Percentiles rank a stretch among this genome's conserved stretches.
These are phyloP conservation scores for Chrysopa pallens DNA, from an alignment of 1,140 invertebrate genomes.

Conservation along the genomic window DNA sequence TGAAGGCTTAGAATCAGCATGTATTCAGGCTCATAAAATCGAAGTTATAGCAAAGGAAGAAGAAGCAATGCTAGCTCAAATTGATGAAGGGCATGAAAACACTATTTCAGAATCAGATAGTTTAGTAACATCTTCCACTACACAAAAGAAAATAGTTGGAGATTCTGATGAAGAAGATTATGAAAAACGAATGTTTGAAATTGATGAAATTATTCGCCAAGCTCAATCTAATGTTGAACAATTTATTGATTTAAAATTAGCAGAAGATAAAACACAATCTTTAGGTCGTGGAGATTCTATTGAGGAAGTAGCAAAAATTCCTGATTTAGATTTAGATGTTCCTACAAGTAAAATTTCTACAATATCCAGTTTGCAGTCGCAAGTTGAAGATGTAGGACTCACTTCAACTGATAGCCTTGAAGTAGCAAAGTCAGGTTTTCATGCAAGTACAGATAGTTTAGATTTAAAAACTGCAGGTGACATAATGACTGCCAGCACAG, in stretches of 20 bases:
- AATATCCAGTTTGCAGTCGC: slow-evolving; percentile 15
- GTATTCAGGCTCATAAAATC: slow-evolving; percentile 61
- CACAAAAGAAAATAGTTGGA: slow-evolving; percentile 22
- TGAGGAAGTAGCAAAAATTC: slow-evolving; percentile 27
- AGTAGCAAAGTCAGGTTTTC: slow-evolving; percentile 22
- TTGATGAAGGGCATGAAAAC: slow-evolving; percentile 45
- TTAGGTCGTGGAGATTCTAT: slow-evolving; percentile 27
- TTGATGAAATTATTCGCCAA: slow-evolving; percentile 53
- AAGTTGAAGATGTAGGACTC: slow-evolving; percentile 30
- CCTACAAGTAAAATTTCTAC: slow-evolving; percentile 14
- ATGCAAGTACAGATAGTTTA: slow-evolving; percentile 37
- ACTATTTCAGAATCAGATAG: slow-evolving; percentile 44
- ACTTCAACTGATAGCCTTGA: slow-evolving; percentile 44
- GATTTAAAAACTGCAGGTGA: slow-evolving; percentile 30
- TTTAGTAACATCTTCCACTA: slow-evolving; percentile 43
- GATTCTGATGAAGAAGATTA: slow-evolving; percentile 41
- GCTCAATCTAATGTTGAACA: slow-evolving; percentile 50
- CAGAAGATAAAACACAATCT: slow-evolving; percentile 24
- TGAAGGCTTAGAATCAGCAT: slow-evolving; percentile 77
- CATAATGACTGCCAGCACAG: slow-evolving; percentile 39
- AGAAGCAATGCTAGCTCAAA: slow-evolving; percentile 59
- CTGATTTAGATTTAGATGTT: slow-evolving; percentile 26
- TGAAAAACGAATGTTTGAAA: slow-evolving; percentile 51
- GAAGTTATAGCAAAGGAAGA: slow-evolving; percentile 72
- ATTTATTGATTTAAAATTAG: slow-evolving; percentile 33